Evolutionary conservation across 2,797 vertebrate genomes (phyloP), one percentile per base, ranked within the genome.

Genomic region (Botia kubotai): DNA sequence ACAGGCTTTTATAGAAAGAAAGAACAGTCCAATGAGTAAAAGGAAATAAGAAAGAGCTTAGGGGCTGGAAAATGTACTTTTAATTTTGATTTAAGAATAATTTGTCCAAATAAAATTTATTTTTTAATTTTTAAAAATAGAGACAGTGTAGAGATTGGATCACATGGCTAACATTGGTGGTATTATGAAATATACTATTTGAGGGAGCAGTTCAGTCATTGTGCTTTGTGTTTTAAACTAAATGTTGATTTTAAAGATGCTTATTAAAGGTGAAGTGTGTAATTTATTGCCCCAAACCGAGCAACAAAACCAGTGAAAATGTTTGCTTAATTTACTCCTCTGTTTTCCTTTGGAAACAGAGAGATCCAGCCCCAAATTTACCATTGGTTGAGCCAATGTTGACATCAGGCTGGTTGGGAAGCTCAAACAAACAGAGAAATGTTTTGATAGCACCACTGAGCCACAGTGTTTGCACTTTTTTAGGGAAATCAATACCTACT

Each of bases 161-260:
- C 10, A 26, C 23, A 36, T 10, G 23, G 17, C 29, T 16, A 43
- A 57, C 19, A 26, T 55, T 58, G 55, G 70, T 19, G 19, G 6
- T 17, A 39, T 80, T 62, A 5, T 66, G 17, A 19, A n/a, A 7
- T 29, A 7, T 29, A 36, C 21, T 60, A 39, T 33, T 2, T 75
- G 16, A 67, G 69, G 65, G 63, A 84, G 77, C 80, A 23, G 82
- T 48, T 53, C 79, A 88, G 86, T 85, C 89, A 84, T 86, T 91
- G 89, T 93, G 87, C 92, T 84, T 90, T 83, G 88, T 92, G 90
- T 91, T 85, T 93, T 92, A 88, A 86, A 90, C 83, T 4, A 55
- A 13, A 43, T 85, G 89, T 86, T 83, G 87, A 90, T 83, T 87
- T 72, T 85, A 89, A 89, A 88, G 80, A 82, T 86, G 89, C 88